Evolutionary conservation across 2,888 invertebrate genomes (phyloP).

Genomic region (Eutolmus rufibarbis): DNA sequence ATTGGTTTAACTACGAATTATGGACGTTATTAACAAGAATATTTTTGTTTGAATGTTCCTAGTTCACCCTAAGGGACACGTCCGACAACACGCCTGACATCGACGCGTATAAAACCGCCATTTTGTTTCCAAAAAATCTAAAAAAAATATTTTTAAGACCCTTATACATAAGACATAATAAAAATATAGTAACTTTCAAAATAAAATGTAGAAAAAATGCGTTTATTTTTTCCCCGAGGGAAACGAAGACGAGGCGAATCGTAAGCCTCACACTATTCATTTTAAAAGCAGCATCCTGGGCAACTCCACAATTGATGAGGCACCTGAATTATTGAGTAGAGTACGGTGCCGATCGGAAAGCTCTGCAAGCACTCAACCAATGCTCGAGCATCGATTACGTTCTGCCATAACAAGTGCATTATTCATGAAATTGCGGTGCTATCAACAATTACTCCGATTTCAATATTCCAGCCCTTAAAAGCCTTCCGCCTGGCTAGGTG

Average conservation of each 20-base stretch:
- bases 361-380: not conserved
- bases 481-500: not conserved
- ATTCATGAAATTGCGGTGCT: not conserved
- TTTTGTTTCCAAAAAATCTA: too few relatives aligned
- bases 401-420: not conserved
- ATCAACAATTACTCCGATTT: slow-evolving; percentile 1
- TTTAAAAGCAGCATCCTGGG: not conserved
- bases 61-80: too few relatives aligned
- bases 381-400: not conserved
- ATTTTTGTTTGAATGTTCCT: too few relatives aligned
- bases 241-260: not conserved
- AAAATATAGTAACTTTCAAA: too few relatives aligned
- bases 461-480: not conserved
- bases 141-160: too few relatives aligned
- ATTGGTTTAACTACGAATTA: too few relatives aligned
- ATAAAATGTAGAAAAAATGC: too few relatives aligned
- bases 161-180: too few relatives aligned
- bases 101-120: too few relatives aligned
- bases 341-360: not conserved
- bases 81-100: too few relatives aligned
- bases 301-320: not conserved
- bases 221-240: too few relatives aligned
- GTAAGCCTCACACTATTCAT: not conserved
- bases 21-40: too few relatives aligned
- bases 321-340: not conserved